Evolutionary conservation across 2,797 vertebrate genomes (phyloP).

Genomic region (Diplodus puntazzo): DNA sequence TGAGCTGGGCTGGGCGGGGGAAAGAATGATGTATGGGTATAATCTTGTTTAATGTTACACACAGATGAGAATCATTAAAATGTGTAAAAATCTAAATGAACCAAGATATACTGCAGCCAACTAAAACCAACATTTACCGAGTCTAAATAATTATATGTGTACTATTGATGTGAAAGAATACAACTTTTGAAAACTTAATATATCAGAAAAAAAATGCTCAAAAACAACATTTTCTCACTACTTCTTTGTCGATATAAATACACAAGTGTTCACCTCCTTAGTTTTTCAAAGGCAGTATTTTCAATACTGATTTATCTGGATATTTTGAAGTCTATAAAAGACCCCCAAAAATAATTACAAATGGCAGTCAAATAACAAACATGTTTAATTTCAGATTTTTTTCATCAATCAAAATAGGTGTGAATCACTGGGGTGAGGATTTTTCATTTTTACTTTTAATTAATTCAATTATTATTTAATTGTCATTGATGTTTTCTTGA

Average conservation of each 20-base stretch:
- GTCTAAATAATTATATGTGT: background rate
- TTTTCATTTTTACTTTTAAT: background rate
- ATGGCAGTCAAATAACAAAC: background rate
- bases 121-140: background rate
- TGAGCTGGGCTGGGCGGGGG: constrained; percentile 25
- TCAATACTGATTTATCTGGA: background rate
- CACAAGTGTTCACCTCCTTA: no score
- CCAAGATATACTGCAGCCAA: background rate
- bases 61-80: background rate
- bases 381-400: background rate
- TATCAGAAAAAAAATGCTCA: background rate
- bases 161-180: background rate
- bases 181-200: background rate
- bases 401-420: background rate
- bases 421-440: background rate
- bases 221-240: background rate
- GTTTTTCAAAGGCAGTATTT: no score
- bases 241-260: background rate
- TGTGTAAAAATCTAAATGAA: background rate
- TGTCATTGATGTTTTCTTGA: background rate
- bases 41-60: constrained; percentile 45
- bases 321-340: background rate
- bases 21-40: constrained; percentile 52
- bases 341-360: background rate
- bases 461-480: background rate